phyloP scores from a whole-genome alignment of 2,888 invertebrate genomes.

The Archaeoteleia sp. region DNA sequence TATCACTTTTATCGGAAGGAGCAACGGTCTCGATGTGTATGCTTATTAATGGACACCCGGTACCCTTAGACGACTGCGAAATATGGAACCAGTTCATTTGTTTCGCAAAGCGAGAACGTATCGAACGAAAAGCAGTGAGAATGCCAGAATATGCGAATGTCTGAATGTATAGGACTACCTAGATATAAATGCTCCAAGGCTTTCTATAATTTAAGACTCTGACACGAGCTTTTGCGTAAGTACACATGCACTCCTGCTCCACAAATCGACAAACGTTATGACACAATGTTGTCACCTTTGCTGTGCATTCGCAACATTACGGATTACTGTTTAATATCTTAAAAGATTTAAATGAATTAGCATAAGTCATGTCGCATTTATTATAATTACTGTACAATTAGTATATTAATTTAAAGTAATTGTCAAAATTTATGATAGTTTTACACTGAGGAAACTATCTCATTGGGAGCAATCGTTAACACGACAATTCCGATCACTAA shows the following conservation, averaged over 20 bases:
- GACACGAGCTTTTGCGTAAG: conserved; percentile 19
- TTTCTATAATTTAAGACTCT: conserved; percentile 21
- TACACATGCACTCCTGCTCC: conserved; percentile 7
- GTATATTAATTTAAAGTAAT: no score
- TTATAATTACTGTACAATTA: no score
- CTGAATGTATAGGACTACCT: conserved; percentile 8
- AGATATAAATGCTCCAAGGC: conserved; percentile 14
- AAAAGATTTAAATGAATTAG: no score
- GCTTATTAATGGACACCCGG: conserved; percentile 61
- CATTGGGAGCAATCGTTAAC: no score
- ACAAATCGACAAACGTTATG: conserved; percentile 6
- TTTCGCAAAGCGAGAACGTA: conserved; percentile 18
- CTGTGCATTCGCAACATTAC: no score
- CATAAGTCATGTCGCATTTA: no score
- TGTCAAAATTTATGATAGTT: no score
- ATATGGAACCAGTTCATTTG: conserved; percentile 34
- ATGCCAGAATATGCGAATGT: conserved; percentile 11
- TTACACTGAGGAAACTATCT: no score
- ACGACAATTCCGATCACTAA: no score
- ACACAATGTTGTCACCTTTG: conserved; percentile 11
- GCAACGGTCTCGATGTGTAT: conserved; percentile 51
- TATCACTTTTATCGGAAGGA: conserved; percentile 63
- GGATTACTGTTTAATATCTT: no score
- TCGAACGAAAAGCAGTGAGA: conserved; percentile 9
- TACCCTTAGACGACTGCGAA: conserved; percentile 29